A percentile compares a stretch with the other conserved stretches of the same genome.
Conservation (phyloP, 2,888 invertebrate species). For the Polydrusus cervinus region DNA sequence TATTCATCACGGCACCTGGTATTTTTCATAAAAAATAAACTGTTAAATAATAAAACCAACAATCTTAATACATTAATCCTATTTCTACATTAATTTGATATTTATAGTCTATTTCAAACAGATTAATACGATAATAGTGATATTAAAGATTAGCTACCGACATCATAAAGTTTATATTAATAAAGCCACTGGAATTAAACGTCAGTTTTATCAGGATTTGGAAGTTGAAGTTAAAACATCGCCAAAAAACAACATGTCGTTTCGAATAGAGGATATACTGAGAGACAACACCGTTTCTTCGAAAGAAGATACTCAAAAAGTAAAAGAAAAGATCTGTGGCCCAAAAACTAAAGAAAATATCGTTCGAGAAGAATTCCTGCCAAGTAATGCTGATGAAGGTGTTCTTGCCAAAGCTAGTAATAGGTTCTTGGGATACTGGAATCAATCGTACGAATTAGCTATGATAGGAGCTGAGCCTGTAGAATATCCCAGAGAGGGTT, state of each 20-base stretch:
- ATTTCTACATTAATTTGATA: constrained; percentile 51
- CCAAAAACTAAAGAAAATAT: neutral
- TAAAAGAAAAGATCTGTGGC: neutral
- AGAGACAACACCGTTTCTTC: constrained; percentile 28
- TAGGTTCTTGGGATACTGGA: constrained; percentile 17
- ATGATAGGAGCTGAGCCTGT: constrained; percentile 29
- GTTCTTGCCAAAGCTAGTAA: neutral
- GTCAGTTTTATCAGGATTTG: constrained; percentile 23
- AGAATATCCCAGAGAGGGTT: constrained; percentile 21
- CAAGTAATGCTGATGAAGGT: neutral
- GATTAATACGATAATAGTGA: constrained; percentile 53
- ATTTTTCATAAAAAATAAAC: neutral
- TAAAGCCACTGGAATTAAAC: constrained; percentile 25
- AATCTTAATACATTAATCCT: constrained; percentile 49
- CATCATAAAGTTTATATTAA: constrained; percentile 38
- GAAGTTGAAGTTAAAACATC: neutral
- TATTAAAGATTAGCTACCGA: constrained; percentile 49
- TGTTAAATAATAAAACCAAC: constrained; percentile 41
- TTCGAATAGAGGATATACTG: constrained; percentile 50
- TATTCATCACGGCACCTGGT: neutral
- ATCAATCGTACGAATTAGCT: constrained; percentile 36
- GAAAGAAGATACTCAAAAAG: constrained; percentile 19
- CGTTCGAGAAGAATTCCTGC: neutral
- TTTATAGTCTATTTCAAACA: constrained; percentile 51
- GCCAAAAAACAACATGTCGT: constrained; percentile 41